Conservation (phyloP, 2,888 invertebrate species). For the Keiferia lycopersicella region DNA sequence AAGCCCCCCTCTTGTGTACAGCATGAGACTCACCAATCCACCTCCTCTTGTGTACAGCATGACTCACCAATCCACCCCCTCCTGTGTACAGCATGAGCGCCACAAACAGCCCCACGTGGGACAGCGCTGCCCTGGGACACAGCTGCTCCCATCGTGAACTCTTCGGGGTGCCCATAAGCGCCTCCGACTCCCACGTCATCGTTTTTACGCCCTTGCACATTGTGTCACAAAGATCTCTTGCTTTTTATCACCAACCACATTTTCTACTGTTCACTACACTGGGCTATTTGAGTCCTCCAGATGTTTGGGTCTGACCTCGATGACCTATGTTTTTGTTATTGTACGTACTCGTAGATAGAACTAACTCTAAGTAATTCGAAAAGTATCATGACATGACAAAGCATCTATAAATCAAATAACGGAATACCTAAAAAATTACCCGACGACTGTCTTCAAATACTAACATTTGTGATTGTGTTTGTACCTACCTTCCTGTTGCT, state of each 20-base stretch:
- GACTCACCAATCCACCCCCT: constrained; percentile 89
- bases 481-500: too few relatives aligned
- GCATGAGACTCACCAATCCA: constrained; percentile 88
- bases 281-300: not conserved
- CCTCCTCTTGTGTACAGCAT: constrained; percentile 82
- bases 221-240: constrained; percentile 46
- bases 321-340: too few relatives aligned
- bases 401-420: too few relatives aligned
- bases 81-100: constrained; percentile 89
- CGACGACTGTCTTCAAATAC: too few relatives aligned
- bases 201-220: constrained; percentile 72
- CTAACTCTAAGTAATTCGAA: too few relatives aligned
- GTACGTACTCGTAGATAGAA: too few relatives aligned
- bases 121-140: constrained; percentile 84
- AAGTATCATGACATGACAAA: too few relatives aligned
- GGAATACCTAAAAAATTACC: too few relatives aligned
- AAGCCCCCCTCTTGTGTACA: constrained; percentile 90
- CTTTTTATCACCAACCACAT: constrained; percentile 36
- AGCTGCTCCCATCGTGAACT: constrained; percentile 69
- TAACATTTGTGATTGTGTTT: too few relatives aligned
- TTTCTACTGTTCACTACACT: constrained; percentile 26
- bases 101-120: constrained; percentile 88
- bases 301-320: not conserved
- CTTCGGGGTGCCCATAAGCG: constrained; percentile 67
- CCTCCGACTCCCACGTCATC: constrained; percentile 76